Base-by-base conservation (phyloP, 2,797 vertebrate species). In the Myiothlypis coronata region DNA sequence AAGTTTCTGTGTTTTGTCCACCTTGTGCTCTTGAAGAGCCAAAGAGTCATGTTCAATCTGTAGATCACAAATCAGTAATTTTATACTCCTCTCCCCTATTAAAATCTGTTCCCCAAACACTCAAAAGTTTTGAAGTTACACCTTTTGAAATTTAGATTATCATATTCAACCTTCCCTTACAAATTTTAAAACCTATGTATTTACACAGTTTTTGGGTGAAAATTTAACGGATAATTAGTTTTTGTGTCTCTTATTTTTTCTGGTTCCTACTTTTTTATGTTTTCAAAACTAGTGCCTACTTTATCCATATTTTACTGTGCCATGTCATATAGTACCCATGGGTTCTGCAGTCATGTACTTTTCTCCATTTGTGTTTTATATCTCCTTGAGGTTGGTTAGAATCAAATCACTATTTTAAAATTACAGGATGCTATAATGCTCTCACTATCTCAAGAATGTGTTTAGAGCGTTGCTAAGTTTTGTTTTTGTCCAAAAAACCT, bases 241-340 rank as follows among this genome's bases (percentile, higher is more conserved):
- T 53, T 34, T 35, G 10, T 21, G 12, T 7, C 7, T 1, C 1
- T 1, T 50, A 27, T 27, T 59, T 69, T 77, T 90, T 46, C 8
- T 68, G 8, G 1, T 64, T 72, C 11, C 13, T 67, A 30, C 1
- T 19, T 69, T n/a, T 16, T 2, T 2, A 0, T 32, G 8, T 34
- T 74, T 94, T 86, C 43, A 13, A 81, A 83, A 77, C 6, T 44
- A 9, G 14, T 68, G 3, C n/a, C 14, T 90, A 44, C 22, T 61
- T 80, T 69, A 49, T 10, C 9, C 17, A 6, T 35, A 24, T 32
- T 86, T 77, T 83, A 53, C 11, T 14, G 6, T 19, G 1, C 2
- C 8, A 32, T 37, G 12, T 65, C 17, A 30, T 24, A 5, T 18
- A 65, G 23, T 4, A 61, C 4, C 7, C 21, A 53, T 7, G 4